Percentiles rank a stretch among this genome's conserved stretches.
Conservation (phyloP, 2,888 invertebrate species). For the Anarsia innoxiella region DNA sequence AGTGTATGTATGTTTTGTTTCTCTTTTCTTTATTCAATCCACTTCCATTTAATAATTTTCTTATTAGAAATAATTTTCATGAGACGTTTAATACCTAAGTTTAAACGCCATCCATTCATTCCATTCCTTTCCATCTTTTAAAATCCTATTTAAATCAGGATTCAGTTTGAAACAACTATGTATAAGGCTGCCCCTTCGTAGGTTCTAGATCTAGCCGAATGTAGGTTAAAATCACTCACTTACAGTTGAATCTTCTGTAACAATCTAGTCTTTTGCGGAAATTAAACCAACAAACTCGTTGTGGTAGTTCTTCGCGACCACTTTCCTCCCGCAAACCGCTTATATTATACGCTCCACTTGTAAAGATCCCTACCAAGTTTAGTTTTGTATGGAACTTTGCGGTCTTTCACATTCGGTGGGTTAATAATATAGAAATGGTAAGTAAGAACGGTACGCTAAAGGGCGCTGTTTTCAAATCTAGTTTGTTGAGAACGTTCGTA, state of each 20-base stretch:
- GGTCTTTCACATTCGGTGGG: conserved; percentile 25
- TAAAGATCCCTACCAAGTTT: conserved; percentile 22
- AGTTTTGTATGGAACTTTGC: conserved; percentile 17
- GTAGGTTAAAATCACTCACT: too few relatives aligned
- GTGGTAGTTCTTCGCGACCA: conserved; percentile 32
- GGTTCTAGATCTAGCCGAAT: too few relatives aligned
- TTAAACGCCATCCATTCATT: too few relatives aligned
- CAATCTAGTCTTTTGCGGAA: conserved; percentile 38
- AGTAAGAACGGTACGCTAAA: conserved; percentile 26
- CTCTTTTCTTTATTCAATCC: too few relatives aligned
- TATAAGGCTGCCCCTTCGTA: too few relatives aligned
- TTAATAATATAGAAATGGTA: conserved; percentile 25
- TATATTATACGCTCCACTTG: conserved; percentile 34
- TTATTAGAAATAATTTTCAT: too few relatives aligned
- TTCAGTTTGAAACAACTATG: too few relatives aligned
- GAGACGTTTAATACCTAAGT: too few relatives aligned
- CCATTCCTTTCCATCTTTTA: too few relatives aligned
- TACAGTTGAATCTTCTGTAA: conserved; percentile 8
- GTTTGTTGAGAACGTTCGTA: conserved; percentile 23
- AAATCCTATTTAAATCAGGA: too few relatives aligned
- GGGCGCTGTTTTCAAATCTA: conserved; percentile 38
- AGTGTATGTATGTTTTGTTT: too few relatives aligned
- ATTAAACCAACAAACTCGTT: conserved; percentile 39
- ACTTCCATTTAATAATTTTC: too few relatives aligned
- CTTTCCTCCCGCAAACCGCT: conserved; percentile 43